Conservation (phyloP, 2,888 invertebrate genomes). For the Mythimna impura region DNA sequence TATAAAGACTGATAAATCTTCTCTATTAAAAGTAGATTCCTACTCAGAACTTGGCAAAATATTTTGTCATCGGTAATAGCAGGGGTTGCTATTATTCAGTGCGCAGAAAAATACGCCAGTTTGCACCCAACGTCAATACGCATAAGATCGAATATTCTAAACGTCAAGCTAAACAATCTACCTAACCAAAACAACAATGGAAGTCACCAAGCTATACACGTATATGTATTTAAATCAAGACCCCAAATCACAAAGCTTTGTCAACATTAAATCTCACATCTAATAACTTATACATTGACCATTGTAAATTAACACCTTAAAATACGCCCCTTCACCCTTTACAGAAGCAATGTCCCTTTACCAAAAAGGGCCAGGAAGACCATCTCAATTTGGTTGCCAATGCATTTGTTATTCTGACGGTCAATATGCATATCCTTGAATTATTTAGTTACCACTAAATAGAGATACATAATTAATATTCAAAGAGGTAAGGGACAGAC, state of each 20-base stretch:
- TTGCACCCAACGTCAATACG: background rate
- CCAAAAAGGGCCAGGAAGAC: slow-evolving; percentile 50
- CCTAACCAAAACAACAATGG: background rate
- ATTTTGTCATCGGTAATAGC: background rate
- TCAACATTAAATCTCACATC: slow-evolving; percentile 65
- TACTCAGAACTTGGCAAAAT: too few relatives aligned
- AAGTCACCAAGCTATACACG: slow-evolving; percentile 21
- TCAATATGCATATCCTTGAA: slow-evolving; percentile 84
- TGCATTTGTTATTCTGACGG: slow-evolving; percentile 78
- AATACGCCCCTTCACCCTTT: slow-evolving; percentile 10
- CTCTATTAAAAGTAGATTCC: too few relatives aligned
- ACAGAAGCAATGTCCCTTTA: slow-evolving; percentile 17
- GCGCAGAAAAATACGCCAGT: background rate
- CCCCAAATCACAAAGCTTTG: slow-evolving; percentile 56
- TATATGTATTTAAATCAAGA: slow-evolving; percentile 26
- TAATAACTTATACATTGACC: slow-evolving; percentile 65
- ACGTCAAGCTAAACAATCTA: background rate
- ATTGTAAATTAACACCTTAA: slow-evolving; percentile 52
- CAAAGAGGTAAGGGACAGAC: slow-evolving; percentile 77
- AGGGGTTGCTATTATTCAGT: background rate
- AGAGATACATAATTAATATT: slow-evolving; percentile 85
- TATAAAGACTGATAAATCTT: too few relatives aligned
- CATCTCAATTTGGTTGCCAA: slow-evolving; percentile 65
- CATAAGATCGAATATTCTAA: background rate
- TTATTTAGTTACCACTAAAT: slow-evolving; percentile 86